phyloP scores from a whole-genome alignment of 2,797 vertebrate species.

The Sebastes variabilis region DNA sequence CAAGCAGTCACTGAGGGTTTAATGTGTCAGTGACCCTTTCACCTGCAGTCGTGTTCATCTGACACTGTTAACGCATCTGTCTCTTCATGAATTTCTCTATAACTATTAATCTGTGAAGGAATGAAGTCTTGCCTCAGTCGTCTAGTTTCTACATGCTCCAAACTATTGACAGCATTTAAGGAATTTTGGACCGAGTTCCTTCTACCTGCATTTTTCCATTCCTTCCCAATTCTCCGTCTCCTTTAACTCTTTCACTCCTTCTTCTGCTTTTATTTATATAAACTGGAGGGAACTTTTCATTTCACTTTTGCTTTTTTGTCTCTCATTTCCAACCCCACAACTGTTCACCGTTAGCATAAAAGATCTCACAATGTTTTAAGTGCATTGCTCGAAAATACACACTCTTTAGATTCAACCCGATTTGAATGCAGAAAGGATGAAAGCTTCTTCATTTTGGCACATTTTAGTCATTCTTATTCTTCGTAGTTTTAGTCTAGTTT shows the following conservation, averaged over 20 bases:
- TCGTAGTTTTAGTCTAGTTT: no score
- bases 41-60: conserved; percentile 9
- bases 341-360: not conserved
- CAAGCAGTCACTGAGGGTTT: conserved; percentile 17
- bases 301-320: not conserved
- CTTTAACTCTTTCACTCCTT: conserved; percentile 41
- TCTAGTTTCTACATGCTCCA: conserved; percentile 71
- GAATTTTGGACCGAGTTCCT: conserved; percentile 65
- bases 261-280: not conserved
- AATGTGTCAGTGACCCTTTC: conserved; percentile 44
- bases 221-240: conserved; percentile 2
- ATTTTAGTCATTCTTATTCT: no score
- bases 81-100: conserved; percentile 6
- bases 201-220: conserved; percentile 54
- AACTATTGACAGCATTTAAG: conserved; percentile 70
- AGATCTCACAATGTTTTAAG: not conserved
- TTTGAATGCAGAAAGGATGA: not conserved
- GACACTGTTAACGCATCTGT: conserved; percentile 33
- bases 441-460: not conserved
- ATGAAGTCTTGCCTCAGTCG: conserved; percentile 38
- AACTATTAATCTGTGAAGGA: conserved; percentile 47
- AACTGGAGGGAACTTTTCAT: not conserved
- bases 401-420: not conserved
- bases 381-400: not conserved
- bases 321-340: not conserved